phyloP scores from a whole-genome alignment of 2,888 invertebrate species.

The Dascillus cervinus region DNA sequence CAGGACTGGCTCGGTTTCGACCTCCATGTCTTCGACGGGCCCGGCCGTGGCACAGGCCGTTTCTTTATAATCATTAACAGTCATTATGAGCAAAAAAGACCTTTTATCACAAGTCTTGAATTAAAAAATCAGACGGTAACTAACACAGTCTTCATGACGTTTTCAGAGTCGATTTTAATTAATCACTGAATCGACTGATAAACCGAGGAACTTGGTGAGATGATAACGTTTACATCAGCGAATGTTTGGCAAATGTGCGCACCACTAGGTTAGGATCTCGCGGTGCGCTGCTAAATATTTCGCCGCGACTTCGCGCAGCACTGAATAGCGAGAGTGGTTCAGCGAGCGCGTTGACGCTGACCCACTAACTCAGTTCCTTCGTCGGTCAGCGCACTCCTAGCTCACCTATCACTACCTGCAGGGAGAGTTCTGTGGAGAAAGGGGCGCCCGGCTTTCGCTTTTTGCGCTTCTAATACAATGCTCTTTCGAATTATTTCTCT shows the following conservation, averaged over 20 bases:
- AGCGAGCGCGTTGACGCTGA: conserved; percentile 29
- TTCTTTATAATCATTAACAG: conserved; percentile 50
- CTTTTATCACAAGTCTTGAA: conserved; percentile 2
- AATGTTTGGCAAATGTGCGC: conserved; percentile 11
- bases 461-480: too few relatives aligned
- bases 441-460: conserved; percentile 27
- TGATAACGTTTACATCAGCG: not conserved
- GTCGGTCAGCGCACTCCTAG: conserved; percentile 39
- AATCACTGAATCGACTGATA: too few relatives aligned
- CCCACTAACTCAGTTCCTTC: conserved; percentile 44
- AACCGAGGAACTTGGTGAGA: not conserved
- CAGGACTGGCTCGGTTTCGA: conserved; percentile 24
- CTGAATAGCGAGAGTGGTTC: conserved; percentile 31
- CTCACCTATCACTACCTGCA: conserved; percentile 13
- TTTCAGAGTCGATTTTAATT: too few relatives aligned
- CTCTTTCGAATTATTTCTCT: too few relatives aligned
- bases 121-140: conserved; percentile 1
- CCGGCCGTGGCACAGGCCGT: conserved; percentile 43
- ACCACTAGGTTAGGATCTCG: conserved; percentile 8
- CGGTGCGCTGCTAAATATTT: conserved; percentile 20
- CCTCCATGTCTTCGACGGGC: conserved; percentile 36
- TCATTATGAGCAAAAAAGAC: conserved; percentile 40
- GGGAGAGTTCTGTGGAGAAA: conserved; percentile 21
- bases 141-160: conserved; percentile 6
- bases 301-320: conserved; percentile 24